Percentiles rank a stretch among this genome's conserved stretches.
Evolutionary conservation across 1,140 invertebrate species (phyloP).

Genomic region (Caenorhabditis elegans): WBcel235 BX284604.4:7787001-7787500

Average conservation of each 20-base stretch:
- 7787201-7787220: constrained; percentile 24
- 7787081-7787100: constrained; percentile 16
- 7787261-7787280: constrained; percentile 23
- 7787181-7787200: constrained; percentile 36
- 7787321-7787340: no score
- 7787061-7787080: background rate
- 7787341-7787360: no score
- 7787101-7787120: constrained; percentile 40
- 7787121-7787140: background rate
- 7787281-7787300: no score
- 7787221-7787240: constrained; percentile 36
- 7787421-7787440: no score
- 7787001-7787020: constrained; percentile 33
- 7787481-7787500: no score
- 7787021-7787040: constrained; percentile 14
- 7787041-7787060: constrained; percentile 35
- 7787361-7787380: no score
- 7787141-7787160: background rate
- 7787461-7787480: no score
- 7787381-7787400: no score
- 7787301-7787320: no score
- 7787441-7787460: no score
- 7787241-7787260: constrained; percentile 33
- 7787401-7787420: no score
- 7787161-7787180: constrained; percentile 9